Evolutionary conservation across 2,888 invertebrate species (phyloP), one percentile per base, ranked within the genome.

Genomic region (Brachylomia viminalis): DNA sequence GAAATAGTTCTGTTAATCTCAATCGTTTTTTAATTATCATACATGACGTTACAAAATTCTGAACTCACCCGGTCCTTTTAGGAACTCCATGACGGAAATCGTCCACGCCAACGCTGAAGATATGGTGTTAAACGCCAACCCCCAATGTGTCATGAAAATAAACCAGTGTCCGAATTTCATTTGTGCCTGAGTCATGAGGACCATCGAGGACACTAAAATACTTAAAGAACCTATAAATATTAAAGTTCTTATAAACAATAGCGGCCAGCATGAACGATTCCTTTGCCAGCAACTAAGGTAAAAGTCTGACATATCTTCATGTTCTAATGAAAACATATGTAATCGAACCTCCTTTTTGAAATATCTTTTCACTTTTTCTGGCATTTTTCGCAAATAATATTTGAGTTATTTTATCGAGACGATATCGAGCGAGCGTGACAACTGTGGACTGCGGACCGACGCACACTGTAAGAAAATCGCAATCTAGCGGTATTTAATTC

Each of bases 71-170:
- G 92, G 88, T 86, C 93, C 94, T 56, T 79, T 83, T 1, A 89
- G 65, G 79, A 88, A 92, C 4, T 91, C 93, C 75, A 71, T 79
- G 8, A 89, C 69, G 15, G 95, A 95, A 13, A 95, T 89, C 6
- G 83, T 83, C 38, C 92, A 90, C 8, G 92, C 95, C 38, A 94
- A 88, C 54, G 91, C 92, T 27, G 94, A 87, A 11, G 94, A 89
- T 0, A 92, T 74, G 10, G 93, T 91, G 58, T 94, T 95, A 2
- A 94, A 83, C 0, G 94, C 0, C 1, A 96, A 75, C 1, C 96
- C 96, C 96, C 96, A 96, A 77, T 95, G 95, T 20, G 96, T 96
- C 85, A 96, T 85, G 71, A 91, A 96, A 79, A 95, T 93, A n/a
- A 91, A 91, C 95, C 95, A 95, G 70, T 84, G 89, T 0, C 88